Percentiles rank a stretch among this genome's conserved stretches.
Evolutionary conservation across 1,140 invertebrate genomes (phyloP).

Genomic region (Zaprionus taronus): DNA sequence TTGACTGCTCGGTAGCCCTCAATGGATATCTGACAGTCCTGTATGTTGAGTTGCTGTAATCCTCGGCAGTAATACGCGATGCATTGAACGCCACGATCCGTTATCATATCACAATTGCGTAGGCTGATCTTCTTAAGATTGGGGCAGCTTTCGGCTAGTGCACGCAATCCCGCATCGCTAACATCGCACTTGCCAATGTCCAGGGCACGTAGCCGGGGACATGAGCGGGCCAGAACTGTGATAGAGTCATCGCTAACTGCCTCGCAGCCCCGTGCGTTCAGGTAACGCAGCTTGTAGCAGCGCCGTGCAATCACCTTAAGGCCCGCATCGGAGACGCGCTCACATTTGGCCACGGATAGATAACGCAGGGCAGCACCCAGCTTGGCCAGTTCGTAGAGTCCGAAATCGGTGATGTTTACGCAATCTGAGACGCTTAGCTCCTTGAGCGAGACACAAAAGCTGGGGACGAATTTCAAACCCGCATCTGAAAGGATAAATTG

Average conservation of each 20-base stretch:
- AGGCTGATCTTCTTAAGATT: conserved; percentile 95
- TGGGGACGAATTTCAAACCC: conserved; percentile 92
- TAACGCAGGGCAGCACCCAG: conserved; percentile 93
- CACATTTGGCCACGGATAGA: conserved; percentile 95
- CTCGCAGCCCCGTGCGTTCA: conserved; percentile 96
- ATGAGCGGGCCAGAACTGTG: conserved; percentile 92
- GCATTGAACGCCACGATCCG: conserved; percentile 93
- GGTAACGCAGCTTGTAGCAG: conserved; percentile 95
- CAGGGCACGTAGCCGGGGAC: conserved; percentile 92
- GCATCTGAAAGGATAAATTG: conserved; percentile 85
- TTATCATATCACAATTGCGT: conserved; percentile 94
- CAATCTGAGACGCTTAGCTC: conserved; percentile 97
- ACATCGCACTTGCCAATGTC: conserved; percentile 97
- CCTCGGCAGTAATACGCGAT: conserved; percentile 94
- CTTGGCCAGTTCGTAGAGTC: conserved; percentile 94
- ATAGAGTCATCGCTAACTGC: conserved; percentile 95
- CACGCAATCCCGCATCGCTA: conserved; percentile 93
- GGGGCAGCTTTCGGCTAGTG: conserved; percentile 94
- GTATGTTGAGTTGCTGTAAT: conserved; percentile 95
- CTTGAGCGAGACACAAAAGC: conserved; percentile 92
- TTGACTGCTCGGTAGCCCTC: conserved; percentile 96
- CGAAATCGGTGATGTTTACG: conserved; percentile 94
- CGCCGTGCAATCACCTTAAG: conserved; percentile 93
- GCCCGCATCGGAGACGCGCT: conserved; percentile 93
- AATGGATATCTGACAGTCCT: conserved; percentile 94